Percentiles rank a stretch among this genome's conserved stretches.
Conservation (phyloP, 1,140 invertebrate species). For the Campoletis sonorensis region DNA sequence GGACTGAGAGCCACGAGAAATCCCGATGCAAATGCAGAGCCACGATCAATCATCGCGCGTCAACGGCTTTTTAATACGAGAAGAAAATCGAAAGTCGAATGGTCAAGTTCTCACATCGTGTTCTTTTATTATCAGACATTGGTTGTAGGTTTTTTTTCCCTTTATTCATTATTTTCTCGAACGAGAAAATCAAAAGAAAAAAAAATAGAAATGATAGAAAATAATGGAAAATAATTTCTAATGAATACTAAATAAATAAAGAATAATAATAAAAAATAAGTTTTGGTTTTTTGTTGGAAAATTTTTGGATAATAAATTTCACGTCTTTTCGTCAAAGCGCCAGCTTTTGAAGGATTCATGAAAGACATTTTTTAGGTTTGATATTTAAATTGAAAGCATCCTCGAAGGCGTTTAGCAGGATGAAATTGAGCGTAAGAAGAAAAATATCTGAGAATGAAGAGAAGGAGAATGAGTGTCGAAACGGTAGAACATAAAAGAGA, state of each 20-base stretch:
- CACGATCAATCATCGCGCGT: constrained; percentile 73
- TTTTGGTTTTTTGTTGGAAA: background rate
- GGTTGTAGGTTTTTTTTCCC: background rate
- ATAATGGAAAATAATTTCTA: too few species aligned
- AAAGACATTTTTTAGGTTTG: too few species aligned
- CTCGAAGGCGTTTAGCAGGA: too few species aligned
- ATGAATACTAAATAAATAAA: too few species aligned
- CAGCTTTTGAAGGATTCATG: too few species aligned
- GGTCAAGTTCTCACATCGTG: constrained; percentile 52
- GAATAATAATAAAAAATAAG: too few species aligned
- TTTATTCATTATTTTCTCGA: background rate
- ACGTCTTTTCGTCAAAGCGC: too few species aligned
- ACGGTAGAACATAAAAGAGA: background rate
- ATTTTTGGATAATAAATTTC: background rate
- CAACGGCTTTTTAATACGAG: constrained; percentile 67
- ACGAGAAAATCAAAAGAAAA: too few species aligned
- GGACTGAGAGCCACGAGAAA: background rate
- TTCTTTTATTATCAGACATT: background rate
- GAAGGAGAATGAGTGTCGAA: too few species aligned
- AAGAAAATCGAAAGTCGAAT: constrained; percentile 23
- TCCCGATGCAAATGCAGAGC: constrained; percentile 12
- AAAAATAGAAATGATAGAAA: background rate
- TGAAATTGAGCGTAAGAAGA: too few species aligned
- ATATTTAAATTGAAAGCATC: too few species aligned
- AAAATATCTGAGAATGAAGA: too few species aligned